Conservation (phyloP, 2,113 vertebrate species). For the Oceanodroma tethys region DNA sequence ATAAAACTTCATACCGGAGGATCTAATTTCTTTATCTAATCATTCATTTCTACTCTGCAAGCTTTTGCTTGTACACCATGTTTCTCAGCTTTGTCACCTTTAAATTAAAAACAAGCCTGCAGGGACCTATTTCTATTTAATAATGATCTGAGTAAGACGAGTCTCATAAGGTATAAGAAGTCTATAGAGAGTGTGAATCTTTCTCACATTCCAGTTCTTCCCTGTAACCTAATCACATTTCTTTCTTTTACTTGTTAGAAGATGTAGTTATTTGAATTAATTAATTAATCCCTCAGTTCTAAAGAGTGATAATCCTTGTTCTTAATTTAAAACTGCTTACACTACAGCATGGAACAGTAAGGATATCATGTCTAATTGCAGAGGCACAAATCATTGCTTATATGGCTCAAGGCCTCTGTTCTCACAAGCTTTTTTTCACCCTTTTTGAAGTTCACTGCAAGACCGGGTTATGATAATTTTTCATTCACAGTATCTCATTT, state of each 20-base stretch:
- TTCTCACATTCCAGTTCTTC: constrained; percentile 3
- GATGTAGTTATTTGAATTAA: background rate
- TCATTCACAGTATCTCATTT: background rate
- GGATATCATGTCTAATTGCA: background rate
- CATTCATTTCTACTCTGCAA: background rate
- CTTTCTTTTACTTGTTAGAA: background rate
- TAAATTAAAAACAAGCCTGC: constrained; percentile 23
- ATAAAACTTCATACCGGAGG: background rate
- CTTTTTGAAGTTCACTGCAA: background rate
- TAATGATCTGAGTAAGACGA: background rate
- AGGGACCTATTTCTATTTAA: background rate
- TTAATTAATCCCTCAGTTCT: background rate
- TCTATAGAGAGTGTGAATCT: background rate
- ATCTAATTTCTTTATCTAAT: background rate
- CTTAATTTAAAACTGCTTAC: constrained; percentile 28
- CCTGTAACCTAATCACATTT: background rate
- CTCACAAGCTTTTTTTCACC: background rate
- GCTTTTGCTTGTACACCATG: background rate
- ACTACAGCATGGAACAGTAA: background rate
- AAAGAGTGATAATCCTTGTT: background rate
- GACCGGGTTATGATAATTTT: background rate
- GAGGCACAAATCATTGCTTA: background rate
- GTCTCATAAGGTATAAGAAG: background rate
- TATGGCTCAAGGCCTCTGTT: background rate
- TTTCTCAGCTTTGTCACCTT: background rate